Evolutionary conservation across 1,140 invertebrate species (phyloP).

Genomic region (Frieseomelitta varia): DNA sequence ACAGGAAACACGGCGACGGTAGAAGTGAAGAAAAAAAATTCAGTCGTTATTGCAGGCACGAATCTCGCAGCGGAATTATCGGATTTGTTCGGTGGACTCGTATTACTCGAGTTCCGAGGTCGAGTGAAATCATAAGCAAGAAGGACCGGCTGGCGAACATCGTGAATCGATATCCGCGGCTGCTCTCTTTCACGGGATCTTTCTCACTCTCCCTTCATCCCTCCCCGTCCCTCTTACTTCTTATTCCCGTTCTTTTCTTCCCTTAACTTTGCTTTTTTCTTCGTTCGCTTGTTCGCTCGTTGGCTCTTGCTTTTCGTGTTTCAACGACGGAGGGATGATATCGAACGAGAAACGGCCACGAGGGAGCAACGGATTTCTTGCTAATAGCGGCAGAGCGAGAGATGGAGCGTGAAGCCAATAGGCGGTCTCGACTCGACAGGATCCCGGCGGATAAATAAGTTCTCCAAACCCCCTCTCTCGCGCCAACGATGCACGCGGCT

Average conservation of each 20-base stretch:
- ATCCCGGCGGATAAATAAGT: constrained; percentile 9
- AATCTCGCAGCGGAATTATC: constrained; percentile 57
- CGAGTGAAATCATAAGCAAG: constrained; percentile 51
- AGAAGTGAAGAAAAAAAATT: constrained; percentile 44
- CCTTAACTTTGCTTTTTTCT: background rate
- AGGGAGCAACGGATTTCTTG: constrained; percentile 24
- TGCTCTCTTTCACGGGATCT: constrained; percentile 18
- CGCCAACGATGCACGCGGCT: background rate
- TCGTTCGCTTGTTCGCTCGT: background rate
- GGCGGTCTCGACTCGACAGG: background rate
- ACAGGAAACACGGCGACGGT: background rate
- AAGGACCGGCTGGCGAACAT: constrained; percentile 18
- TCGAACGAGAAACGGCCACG: constrained; percentile 13
- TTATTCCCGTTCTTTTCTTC: background rate
- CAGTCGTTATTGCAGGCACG: constrained; percentile 53
- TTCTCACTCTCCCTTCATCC: background rate
- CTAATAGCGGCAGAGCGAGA: constrained; percentile 34
- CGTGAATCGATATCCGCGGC: constrained; percentile 38
- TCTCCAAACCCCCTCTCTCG: background rate
- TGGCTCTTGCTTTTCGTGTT: background rate
- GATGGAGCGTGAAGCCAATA: constrained; percentile 36
- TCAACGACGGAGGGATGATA: background rate
- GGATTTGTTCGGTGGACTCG: constrained; percentile 49
- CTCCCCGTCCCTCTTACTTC: background rate
- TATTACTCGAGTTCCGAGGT: constrained; percentile 11